Evolutionary conservation across 1,140 invertebrate genomes (phyloP), one percentile per base, ranked within the genome.

Genomic region (Thaumatotibia leucotreta): DNA sequence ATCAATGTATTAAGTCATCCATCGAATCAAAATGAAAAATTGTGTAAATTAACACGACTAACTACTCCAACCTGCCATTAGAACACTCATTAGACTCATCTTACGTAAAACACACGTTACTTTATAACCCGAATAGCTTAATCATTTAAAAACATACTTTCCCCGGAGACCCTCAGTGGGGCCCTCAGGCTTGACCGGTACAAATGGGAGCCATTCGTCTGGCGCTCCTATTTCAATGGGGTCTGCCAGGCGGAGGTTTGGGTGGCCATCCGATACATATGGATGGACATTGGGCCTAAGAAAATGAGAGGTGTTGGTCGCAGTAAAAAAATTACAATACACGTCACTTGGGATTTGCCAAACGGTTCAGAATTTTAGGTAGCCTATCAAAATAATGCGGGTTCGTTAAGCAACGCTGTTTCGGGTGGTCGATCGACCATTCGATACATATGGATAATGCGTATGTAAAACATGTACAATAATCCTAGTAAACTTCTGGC

Each of bases 201-300:
- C 70, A 76, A 79, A 79, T 79, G 64, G 33, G 35, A 14, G 33
- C 69, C 72, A 79, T 79, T 65, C 73, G 68, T 79, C 77, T 75
- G 63, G 68, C 39, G 73, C 74, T 76, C 72, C 69, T 64, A 71
- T 79, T 76, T 74, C 76, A 74, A 72, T 76, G 70, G 65, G 52
- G 67, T 66, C 61, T 45, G 72, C 66, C 29, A 32, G 62, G 58
- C 22, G 33, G 52, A 29, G 27, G 29, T 58, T 58, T 58, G 52
- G 52, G 52, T 58, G 52, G 52, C 24, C 52, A 29, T 17, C n/a
- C 6, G 35, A 45, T 45, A 45, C 39, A 45, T 45, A 45, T 45
- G 39, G 39, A 45, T 45, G 39, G 39, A 45, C 20, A 45, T 45
- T 20, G 17, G 8, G 8, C 39, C 5, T 20, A 45, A 20, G 4